Percentiles rank a stretch among this genome's conserved stretches.
phyloP scores from a whole-genome alignment of 2,888 invertebrate species.

The Cynaeus angustus region DNA sequence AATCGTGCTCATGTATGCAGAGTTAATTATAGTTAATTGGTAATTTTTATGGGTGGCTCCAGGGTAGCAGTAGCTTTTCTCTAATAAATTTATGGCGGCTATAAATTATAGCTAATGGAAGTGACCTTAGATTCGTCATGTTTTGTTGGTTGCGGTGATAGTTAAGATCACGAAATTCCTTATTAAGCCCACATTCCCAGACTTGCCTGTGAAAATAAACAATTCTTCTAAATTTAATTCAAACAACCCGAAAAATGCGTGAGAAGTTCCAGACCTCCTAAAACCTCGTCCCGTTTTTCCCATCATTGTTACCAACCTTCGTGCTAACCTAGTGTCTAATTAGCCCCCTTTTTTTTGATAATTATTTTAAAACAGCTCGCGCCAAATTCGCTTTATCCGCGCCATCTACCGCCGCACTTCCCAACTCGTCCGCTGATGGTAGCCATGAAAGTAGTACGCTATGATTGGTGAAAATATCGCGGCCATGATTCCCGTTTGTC shows the following conservation, averaged over 20 bases:
- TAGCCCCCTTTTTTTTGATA: too few species aligned
- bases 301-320: too few species aligned
- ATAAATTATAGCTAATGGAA: constrained; percentile 15
- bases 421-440: constrained; percentile 43
- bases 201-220: too few species aligned
- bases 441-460: constrained; percentile 59
- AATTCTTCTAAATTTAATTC: too few species aligned
- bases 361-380: constrained; percentile 13
- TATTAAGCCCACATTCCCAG: too few species aligned
- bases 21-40: background rate
- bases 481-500: constrained; percentile 73
- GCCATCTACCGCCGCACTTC: constrained; percentile 63
- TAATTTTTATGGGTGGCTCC: background rate
- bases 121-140: constrained; percentile 1
- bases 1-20: background rate
- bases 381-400: constrained; percentile 45
- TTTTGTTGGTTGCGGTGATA: constrained; percentile 27
- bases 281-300: too few species aligned
- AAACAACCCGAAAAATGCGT: too few species aligned
- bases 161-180: too few species aligned
- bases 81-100: background rate
- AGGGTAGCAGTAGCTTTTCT: constrained; percentile 1
- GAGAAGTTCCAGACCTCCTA: too few species aligned
- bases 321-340: too few species aligned
- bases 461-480: constrained; percentile 71